Conservation (phyloP, 2,113 vertebrate genomes). For the Sceloporus undulatus region DNA sequence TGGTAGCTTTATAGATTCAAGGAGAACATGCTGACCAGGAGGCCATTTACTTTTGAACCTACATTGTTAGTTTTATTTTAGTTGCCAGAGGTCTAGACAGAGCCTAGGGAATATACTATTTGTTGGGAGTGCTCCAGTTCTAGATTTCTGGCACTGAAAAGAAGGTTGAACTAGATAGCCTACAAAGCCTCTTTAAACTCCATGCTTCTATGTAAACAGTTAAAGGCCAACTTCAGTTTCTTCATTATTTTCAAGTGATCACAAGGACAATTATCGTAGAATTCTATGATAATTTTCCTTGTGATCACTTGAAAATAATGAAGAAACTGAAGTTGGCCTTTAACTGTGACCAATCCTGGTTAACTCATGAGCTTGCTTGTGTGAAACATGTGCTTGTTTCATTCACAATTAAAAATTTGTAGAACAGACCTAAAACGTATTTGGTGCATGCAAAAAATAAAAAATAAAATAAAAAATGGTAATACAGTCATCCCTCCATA, state of each 20-base stretch:
- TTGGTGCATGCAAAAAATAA: not conserved
- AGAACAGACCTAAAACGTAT: not conserved
- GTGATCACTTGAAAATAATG: not conserved
- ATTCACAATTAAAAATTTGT: not conserved
- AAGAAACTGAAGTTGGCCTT: not conserved
- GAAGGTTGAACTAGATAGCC: too few species aligned
- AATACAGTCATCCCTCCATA: too few species aligned
- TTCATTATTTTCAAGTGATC: too few species aligned
- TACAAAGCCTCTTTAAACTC: not conserved
- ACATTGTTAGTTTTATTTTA: not conserved
- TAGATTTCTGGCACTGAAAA: not conserved
- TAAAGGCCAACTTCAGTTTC: too few species aligned
- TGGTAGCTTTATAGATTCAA: not conserved
- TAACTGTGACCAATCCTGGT: not conserved
- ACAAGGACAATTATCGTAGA: too few species aligned
- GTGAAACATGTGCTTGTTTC: not conserved
- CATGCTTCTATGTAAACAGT: not conserved
- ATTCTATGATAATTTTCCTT: not conserved
- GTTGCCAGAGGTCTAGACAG: not conserved
- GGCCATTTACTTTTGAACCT: not conserved
- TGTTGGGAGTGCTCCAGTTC: not conserved
- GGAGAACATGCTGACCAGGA: too few species aligned
- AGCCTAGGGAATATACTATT: not conserved
- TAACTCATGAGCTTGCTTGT: not conserved
- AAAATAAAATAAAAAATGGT: too few species aligned